Base-by-base conservation (phyloP, 92 coral and sea anemone genomes). In the Zoanthus sansibaricus region DNA sequence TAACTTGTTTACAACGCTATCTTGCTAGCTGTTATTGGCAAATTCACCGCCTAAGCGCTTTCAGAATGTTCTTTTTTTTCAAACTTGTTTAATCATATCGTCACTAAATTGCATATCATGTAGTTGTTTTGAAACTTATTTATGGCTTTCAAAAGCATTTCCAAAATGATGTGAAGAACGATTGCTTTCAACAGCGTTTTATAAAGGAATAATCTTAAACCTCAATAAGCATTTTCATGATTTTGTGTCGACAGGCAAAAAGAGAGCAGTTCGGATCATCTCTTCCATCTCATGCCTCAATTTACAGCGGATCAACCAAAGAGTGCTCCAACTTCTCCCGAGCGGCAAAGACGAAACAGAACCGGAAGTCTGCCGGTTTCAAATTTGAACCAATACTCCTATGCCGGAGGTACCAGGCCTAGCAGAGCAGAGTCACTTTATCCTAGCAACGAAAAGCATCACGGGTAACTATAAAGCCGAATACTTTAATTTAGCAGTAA, bases 321-420 rank as follows among this genome's bases (percentile, higher is more conserved):
- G 11, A 80, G 85, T 17, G 75, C 85, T 51, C 85, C 85, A 47
- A 80, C 66, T 37, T 80, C 85, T 13, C 85, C 85, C 20, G 64
- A 80, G 21, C 61, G 52, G 47, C 20, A 49, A 68, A 45, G 7
- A 48, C 75, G 85, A 67, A 12, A 66, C 59, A 80, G 85, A 30
- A 51, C 85, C 3, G 85, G 85, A 49, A 80, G 85, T 66, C 59
- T 80, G 0, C 85, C 85, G 5, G 44, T 62, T 52, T 80, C 85
- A 31, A 33, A 72, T 7, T 17, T 58, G 47, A 9, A 37, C 25
- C 32, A 25, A 13, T 3, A 56, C 7, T 70, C 85, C 56, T 8
- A 9, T 25, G 70, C 20, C 42, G 85, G 74, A n/a, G 74, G 66
- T 4, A 13, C 58, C 8, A 14, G 59, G 21, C 13, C 85, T n/a